Evolutionary conservation across 2,797 vertebrate genomes (phyloP).

Genomic region (Cyprinella venusta): DNA sequence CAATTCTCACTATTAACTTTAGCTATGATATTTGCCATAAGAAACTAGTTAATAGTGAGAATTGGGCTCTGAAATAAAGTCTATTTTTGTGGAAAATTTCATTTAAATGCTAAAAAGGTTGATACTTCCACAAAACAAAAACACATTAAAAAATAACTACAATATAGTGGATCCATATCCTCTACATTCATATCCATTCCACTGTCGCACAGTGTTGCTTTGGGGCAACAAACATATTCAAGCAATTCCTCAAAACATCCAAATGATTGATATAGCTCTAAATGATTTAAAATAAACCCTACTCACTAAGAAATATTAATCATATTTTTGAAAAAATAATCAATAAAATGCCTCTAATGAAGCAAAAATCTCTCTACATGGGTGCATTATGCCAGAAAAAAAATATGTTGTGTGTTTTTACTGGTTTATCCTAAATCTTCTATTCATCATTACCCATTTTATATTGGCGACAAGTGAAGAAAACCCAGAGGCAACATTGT

Average conservation of each 20-base stretch:
- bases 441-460: conserved; percentile 6
- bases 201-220: conserved; percentile 9
- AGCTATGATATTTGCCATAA: too few relatives aligned
- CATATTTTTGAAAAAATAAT: conserved; percentile 2
- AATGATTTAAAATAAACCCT: conserved; percentile 29
- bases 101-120: neutral
- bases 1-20: too few relatives aligned
- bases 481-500: conserved; percentile 2
- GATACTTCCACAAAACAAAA: neutral
- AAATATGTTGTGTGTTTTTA: neutral
- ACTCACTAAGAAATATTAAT: conserved; percentile 16
- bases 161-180: neutral
- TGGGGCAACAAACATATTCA: conserved; percentile 20
- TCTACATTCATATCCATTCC: conserved; percentile 3
- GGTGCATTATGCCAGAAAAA: neutral
- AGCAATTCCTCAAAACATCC: conserved; percentile 32
- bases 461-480: conserved; percentile 6
- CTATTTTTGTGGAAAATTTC: too few relatives aligned
- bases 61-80: too few relatives aligned
- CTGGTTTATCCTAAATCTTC: neutral
- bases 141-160: conserved; percentile 11
- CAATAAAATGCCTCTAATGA: conserved; percentile 5
- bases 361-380: neutral
- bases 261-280: conserved; percentile 12
- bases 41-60: too few relatives aligned